Evolutionary conservation across 2,113 vertebrate genomes (phyloP).

Genomic region (Probosciger aterrimus): DNA sequence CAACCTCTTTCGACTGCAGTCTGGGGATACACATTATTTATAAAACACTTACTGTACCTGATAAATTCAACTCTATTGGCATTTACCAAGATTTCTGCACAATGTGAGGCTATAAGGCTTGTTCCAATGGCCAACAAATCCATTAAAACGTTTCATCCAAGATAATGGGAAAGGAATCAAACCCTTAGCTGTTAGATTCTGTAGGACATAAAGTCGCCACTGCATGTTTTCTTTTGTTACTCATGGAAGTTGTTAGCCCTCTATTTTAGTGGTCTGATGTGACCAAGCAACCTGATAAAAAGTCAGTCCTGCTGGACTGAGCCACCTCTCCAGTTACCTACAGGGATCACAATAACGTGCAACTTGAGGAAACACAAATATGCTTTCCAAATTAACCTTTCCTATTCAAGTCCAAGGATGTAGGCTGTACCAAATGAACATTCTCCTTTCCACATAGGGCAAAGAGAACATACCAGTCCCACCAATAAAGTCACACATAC

Average conservation of each 20-base stretch:
- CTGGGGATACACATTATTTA: not conserved
- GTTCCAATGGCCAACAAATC: not conserved
- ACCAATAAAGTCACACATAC: not conserved
- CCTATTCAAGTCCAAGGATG: not conserved
- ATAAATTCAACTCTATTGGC: not conserved
- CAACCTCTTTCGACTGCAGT: slow-evolving; percentile 5
- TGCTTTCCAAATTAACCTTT: slow-evolving; percentile 47
- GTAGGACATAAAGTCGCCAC: not conserved
- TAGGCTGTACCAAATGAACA: not conserved
- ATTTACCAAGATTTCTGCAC: not conserved
- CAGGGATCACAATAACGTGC: slow-evolving; percentile 47
- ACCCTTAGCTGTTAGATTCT: not conserved
- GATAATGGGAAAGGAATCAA: not conserved
- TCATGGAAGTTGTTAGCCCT: not conserved
- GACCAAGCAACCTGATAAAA: slow-evolving; percentile 34
- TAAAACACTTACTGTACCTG: slow-evolving; percentile 34
- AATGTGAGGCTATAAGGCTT: not conserved
- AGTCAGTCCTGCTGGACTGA: not conserved
- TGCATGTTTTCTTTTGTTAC: not conserved
- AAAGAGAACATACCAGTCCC: not conserved
- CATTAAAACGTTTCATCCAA: not conserved
- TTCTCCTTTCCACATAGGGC: not conserved
- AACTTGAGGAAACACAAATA: slow-evolving; percentile 52
- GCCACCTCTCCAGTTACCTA: slow-evolving; percentile 52
- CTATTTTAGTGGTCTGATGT: not conserved